Percentiles rank a stretch among this genome's conserved stretches.
These are phyloP conservation scores for Nasonovia ribisnigri DNA, from an alignment of 2,888 invertebrate species.

Conservation along the genomic window DNA sequence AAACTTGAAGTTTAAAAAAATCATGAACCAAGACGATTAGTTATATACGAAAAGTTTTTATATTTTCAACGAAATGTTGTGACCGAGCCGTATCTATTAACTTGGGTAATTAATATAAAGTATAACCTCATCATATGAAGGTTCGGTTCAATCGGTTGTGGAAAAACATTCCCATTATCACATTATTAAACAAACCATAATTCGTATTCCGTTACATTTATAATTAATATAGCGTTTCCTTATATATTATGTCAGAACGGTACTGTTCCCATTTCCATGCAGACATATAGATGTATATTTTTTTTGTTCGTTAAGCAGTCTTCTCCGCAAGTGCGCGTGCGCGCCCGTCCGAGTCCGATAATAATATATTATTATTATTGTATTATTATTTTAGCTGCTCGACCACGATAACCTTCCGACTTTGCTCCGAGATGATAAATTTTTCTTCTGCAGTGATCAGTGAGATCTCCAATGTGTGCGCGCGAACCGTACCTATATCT, in stretches of 20 bases:
- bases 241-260: not conserved
- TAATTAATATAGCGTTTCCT: not conserved
- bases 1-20: not conserved
- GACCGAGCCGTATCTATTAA: not conserved
- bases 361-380: not conserved
- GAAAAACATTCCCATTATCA: not conserved
- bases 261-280: not conserved
- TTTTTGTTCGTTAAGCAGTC: not conserved
- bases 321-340: not conserved
- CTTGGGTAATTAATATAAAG: not conserved
- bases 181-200: not conserved
- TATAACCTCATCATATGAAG: not conserved
- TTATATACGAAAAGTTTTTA: not conserved
- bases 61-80: not conserved
- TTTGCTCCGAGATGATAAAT: not conserved
- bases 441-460: not conserved
- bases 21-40: not conserved
- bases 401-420: not conserved
- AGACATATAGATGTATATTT: not conserved
- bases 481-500: not conserved
- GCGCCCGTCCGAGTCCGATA: not conserved
- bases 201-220: not conserved
- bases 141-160: not conserved
- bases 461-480: not conserved
- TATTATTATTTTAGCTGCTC: not conserved